These are phyloP conservation scores for Sylvia atricapilla DNA, from an alignment of 2,113 vertebrate genomes.

Conservation along the genomic window DNA sequence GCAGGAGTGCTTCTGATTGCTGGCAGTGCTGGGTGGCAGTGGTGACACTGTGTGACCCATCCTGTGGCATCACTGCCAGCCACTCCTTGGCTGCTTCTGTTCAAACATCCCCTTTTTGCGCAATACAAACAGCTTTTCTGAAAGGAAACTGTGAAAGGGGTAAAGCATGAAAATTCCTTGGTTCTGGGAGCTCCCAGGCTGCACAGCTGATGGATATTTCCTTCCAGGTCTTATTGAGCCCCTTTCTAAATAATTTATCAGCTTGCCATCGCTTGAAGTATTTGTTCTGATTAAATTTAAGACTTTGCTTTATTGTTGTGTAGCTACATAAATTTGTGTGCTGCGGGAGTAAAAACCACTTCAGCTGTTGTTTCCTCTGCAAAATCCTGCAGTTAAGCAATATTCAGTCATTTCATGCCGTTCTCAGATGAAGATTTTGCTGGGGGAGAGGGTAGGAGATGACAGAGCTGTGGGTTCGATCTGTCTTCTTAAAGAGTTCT, in stretches of 20 bases:
- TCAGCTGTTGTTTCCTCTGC: constrained; percentile 41
- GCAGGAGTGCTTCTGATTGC: not conserved
- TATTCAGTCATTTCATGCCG: not conserved
- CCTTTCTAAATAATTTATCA: constrained; percentile 77
- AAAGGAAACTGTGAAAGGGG: not conserved
- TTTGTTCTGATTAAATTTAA: constrained; percentile 76
- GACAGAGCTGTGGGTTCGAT: not conserved
- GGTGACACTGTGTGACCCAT: not conserved
- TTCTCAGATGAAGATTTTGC: constrained; percentile 8
- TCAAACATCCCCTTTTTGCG: not conserved
- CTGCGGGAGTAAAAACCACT: constrained; percentile 8
- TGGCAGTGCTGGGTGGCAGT: not conserved
- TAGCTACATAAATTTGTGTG: constrained; percentile 63
- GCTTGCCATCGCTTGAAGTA: constrained; percentile 67
- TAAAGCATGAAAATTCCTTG: not conserved
- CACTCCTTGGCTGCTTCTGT: not conserved
- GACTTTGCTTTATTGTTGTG: constrained; percentile 67
- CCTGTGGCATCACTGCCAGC: not conserved
- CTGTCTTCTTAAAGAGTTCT: not conserved
- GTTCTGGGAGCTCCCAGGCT: constrained; percentile 15
- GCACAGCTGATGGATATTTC: constrained; percentile 2
- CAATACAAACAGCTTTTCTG: not conserved
- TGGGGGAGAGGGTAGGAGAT: not conserved
- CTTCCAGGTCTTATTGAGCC: constrained; percentile 47
- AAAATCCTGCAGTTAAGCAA: constrained; percentile 45